Percentiles rank a stretch among this genome's conserved stretches.
These are phyloP conservation scores for Leptodactylus fallax DNA, from an alignment of 2,797 vertebrate genomes.

Conservation along the genomic window DNA sequence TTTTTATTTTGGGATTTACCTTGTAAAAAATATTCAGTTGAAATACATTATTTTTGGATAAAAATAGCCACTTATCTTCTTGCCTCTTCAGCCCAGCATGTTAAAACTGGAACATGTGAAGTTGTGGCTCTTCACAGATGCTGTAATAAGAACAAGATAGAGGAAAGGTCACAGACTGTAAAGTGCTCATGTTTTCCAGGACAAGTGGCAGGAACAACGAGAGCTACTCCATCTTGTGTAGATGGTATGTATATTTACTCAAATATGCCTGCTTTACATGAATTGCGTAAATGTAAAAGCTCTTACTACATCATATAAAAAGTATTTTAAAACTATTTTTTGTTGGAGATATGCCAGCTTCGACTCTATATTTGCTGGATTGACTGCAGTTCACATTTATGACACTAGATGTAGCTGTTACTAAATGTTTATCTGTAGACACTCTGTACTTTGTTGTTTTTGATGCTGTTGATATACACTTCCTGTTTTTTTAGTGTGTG, in stretches of 20 bases:
- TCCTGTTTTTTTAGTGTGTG: no score
- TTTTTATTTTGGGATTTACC: not conserved
- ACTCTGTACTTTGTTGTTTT: no score
- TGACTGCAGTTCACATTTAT: no score
- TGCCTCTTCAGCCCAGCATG: conserved; percentile 81
- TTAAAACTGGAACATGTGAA: conserved; percentile 95
- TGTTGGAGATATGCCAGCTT: no score
- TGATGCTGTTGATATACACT: no score
- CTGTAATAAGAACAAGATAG: conserved; percentile 99
- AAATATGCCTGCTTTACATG: not conserved
- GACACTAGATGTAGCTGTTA: no score
- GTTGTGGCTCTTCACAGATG: conserved; percentile 97
- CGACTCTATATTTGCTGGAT: no score
- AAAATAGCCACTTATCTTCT: conserved; percentile 4
- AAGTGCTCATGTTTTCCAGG: conserved; percentile 99
- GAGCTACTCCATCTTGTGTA: conserved; percentile 94
- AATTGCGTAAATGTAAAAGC: no score
- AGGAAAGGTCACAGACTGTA: conserved; percentile 96
- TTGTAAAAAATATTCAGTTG: not conserved
- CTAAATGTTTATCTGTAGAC: no score
- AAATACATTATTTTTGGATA: not conserved
- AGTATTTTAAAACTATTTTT: no score
- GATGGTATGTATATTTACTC: conserved; percentile 79
- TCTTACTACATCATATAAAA: no score
- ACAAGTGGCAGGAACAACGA: conserved; percentile 96